Conservation (phyloP, 2,888 invertebrate species). For the Ryuthela nishihirai region DNA sequence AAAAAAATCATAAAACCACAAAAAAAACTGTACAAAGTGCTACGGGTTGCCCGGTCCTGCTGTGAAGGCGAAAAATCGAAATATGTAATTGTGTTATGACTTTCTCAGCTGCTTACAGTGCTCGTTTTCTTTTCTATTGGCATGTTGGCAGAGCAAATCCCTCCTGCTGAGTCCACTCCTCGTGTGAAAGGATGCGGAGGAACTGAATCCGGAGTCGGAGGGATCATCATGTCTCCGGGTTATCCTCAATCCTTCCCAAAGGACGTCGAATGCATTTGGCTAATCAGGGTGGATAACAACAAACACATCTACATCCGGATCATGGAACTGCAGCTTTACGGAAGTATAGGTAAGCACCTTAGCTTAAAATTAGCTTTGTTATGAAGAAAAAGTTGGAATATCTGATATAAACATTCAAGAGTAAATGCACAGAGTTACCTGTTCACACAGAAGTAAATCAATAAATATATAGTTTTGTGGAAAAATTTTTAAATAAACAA, state of each 20-base stretch:
- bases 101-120: too few relatives aligned
- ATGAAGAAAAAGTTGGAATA: too few relatives aligned
- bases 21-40: too few relatives aligned
- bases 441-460: neutral
- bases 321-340: conserved; percentile 51
- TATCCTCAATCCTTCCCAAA: conserved; percentile 50
- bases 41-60: too few relatives aligned
- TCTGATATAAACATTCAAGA: too few relatives aligned
- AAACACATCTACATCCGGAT: conserved; percentile 52
- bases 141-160: conserved; percentile 40
- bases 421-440: too few relatives aligned
- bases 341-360: conserved; percentile 46
- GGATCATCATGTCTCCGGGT: conserved; percentile 52
- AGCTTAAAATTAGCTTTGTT: neutral
- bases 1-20: too few relatives aligned
- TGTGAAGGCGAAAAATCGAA: too few relatives aligned
- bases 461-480: neutral
- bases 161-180: conserved; percentile 44
- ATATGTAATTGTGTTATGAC: too few relatives aligned
- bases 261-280: conserved; percentile 53
- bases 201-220: conserved; percentile 47
- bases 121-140: conserved; percentile 25
- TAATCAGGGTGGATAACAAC: conserved; percentile 50
- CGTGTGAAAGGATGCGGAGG: conserved; percentile 45
- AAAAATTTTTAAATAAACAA: too few relatives aligned